Percentiles rank a stretch among this genome's conserved stretches.
phyloP scores from a whole-genome alignment of 1,140 invertebrate species.

The Tenebrio molitor region DNA sequence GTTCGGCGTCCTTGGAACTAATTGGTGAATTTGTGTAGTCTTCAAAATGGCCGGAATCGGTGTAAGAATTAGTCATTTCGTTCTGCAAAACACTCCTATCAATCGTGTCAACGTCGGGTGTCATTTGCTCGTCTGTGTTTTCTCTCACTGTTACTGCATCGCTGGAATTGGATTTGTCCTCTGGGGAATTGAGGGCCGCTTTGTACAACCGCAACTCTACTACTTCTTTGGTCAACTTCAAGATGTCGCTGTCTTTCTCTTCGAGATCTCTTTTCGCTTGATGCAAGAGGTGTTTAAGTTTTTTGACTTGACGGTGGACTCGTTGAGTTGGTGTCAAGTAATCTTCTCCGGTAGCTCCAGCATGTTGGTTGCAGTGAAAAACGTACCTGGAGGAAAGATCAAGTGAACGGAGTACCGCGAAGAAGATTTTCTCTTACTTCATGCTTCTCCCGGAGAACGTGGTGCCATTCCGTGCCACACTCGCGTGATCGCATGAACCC shows the following conservation, averaged over 20 bases:
- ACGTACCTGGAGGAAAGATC: conserved; percentile 73
- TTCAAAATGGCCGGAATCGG: conserved; percentile 89
- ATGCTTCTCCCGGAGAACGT: conserved; percentile 75
- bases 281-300: conserved; percentile 77
- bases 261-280: conserved; percentile 82
- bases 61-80: conserved; percentile 79
- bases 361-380: conserved; percentile 84
- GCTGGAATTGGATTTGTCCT: conserved; percentile 78
- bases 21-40: conserved; percentile 80
- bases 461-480: conserved; percentile 84
- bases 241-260: conserved; percentile 84
- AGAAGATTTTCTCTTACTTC: conserved; percentile 59
- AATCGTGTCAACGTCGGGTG: conserved; percentile 27
- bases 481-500: conserved; percentile 81
- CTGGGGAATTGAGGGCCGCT: conserved; percentile 80
- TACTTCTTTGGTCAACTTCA: conserved; percentile 85
- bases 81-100: conserved; percentile 40
- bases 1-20: conserved; percentile 78
- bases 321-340: conserved; percentile 90
- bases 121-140: conserved; percentile 63
- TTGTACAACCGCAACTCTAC: conserved; percentile 85
- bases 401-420: not conserved
- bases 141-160: conserved; percentile 81
- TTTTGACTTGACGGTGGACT: conserved; percentile 82
- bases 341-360: conserved; percentile 79